Evolutionary conservation across 2,797 vertebrate genomes (phyloP), one percentile per base, ranked within the genome.

Genomic region (Manis pentadactyla): DNA sequence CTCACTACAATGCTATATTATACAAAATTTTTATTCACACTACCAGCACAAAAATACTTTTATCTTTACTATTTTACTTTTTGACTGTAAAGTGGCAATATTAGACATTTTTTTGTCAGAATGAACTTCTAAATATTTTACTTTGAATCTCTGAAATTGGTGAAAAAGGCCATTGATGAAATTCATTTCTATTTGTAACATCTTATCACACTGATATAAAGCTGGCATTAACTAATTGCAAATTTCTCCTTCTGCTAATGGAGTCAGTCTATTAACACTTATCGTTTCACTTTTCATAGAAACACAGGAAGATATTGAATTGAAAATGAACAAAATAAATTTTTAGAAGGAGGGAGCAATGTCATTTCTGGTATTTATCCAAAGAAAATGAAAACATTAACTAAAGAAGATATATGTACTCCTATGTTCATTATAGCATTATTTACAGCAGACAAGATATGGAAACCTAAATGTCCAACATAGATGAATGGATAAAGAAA

Each of bases 11-110:
- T 61, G 13, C 34, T 92, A 7, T 77, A 42, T 87, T 34, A 59
- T 85, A 68, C 46, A 82, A 93, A 92, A 68, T 29, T 93, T 86
- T 83, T 59, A 78, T 78, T 63, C 31, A 66, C 9, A 88, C 57
- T 46, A n/a, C 25, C 2, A 55, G 14, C 39, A 59, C n/a, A 61
- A 87, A 63, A 87, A 89, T 23, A 49, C 29, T 61, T 93, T 83
- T 63, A 25, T 69, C 57, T 84, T 31, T 1, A 57, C 4, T 37
- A 68, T 78, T 88, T 90, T 78, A 61, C 39, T 68, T 96, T 96
- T 25, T 64, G 5, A 55, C 14, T 77, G 7, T 59, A 53, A 91
- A 87, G 63, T 31, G 51, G 19, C 10, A 68, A 31, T 55, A 49
- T 73, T 31, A 68, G 37, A 77, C 37, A 66, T 82, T 71, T 82